Evolutionary conservation across 2,888 invertebrate species (phyloP), one percentile per base, ranked within the genome.

Genomic region (Branchellion lobata): DNA sequence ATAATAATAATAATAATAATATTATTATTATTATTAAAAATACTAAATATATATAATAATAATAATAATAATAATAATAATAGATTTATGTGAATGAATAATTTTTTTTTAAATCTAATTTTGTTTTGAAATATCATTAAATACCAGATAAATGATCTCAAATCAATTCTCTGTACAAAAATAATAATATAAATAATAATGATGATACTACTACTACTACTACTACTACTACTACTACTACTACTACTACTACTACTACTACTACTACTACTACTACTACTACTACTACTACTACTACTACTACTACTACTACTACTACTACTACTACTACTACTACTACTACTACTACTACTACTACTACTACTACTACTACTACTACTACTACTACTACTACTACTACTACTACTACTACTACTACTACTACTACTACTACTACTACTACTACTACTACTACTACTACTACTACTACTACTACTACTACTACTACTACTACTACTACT

Each of bases 161-260:
- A n/a, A n/a, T n/a, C n/a, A n/a, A n/a, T n/a, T n/a, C n/a, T n/a
- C n/a, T n/a, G n/a, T n/a, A n/a, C n/a, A n/a, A n/a, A n/a, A n/a
- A n/a, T n/a, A n/a, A n/a, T n/a, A n/a, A n/a, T n/a, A n/a, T n/a
- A n/a, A n/a, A n/a, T 53, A 18, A 14, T 18, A 14, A 18, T n/a
- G n/a, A n/a, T n/a, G n/a, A n/a, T n/a, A n/a, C n/a, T n/a, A n/a
- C n/a, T n/a, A n/a, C n/a, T n/a, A 53, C 53, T 53, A 53, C 53
- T 53, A 53, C 53, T 53, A 53, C 53, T 53, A 53, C 53, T 53
- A 53, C 53, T 53, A 53, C 53, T 53, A 53, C 53, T 53, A 53
- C 53, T 53, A 53, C 53, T 53, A 53, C 53, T 53, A 53, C 53
- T 53, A 53, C 53, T 53, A 53, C 53, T 53, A 53, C 53, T 53